Base-by-base conservation (phyloP, 2,888 invertebrate genomes). In the Dione juno region DNA sequence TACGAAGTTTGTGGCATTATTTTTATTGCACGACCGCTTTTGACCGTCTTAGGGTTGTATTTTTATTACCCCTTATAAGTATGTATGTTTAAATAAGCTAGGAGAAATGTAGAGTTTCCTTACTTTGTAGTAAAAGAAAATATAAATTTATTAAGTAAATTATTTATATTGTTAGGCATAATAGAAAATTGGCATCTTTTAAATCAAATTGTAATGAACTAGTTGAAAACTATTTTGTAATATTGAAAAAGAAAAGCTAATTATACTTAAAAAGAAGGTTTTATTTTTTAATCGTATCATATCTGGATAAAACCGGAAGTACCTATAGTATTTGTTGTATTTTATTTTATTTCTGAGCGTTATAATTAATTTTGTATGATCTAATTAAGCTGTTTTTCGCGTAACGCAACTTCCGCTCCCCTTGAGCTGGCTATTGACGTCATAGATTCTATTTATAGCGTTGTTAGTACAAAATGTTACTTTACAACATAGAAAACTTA, bases 331-430 rank as follows among this genome's bases (percentile, higher is more conserved):
- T 3, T 50, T 48, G 10, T 63, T 48, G 19, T 13, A 40, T 40
- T 16, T 50, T 64, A 48, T 50, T 50, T 50, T 50, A n/a, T 19
- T 64, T 50, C 50, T 64, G 50, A 64, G 16, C 3, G 13, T 61
- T 10, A 64, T 40, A 40, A 64, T 50, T 64, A 19, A 61, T 64
- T 48, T 64, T 16, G 50, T 64, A 50, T 64, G 1, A 37, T 64
- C 63, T 63, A 37, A 48, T 69, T 61, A 52, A 14, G 19, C 14
- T 52, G 43, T 52, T 67, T 61, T 53, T 61, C 52, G 52, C 41
- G 41, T 61, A 53, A 63, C 63, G 68, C 63, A 63, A 64, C 68
- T 69, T 69, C 63, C 54, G 68, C 58, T 48, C 48, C 67, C 68
- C 59, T 52, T 50, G 28, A n/a, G 50, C 41, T 61, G 28, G 61